phyloP scores from a whole-genome alignment of 1,140 invertebrate genomes.

The Mamestra configurata region DNA sequence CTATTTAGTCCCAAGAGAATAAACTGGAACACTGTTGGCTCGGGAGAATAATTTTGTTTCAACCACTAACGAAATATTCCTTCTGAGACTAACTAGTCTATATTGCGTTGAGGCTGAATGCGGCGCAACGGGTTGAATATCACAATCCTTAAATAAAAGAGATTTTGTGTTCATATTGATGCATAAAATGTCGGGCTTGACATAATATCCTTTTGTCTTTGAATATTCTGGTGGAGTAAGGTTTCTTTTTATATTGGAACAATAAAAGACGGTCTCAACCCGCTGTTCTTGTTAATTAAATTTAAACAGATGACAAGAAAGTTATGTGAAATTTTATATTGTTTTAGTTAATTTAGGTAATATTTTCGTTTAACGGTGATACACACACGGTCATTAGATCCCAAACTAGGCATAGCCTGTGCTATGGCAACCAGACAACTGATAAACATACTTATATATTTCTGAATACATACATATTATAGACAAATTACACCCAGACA shows the following conservation, averaged over 20 bases:
- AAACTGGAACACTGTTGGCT: not conserved
- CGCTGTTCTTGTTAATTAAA: slow-evolving; percentile 5
- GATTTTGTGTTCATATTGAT: slow-evolving; percentile 1
- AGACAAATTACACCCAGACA: no score
- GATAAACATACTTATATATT: no score
- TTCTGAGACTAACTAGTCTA: slow-evolving; percentile 23
- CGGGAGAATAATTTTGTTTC: slow-evolving; percentile 31
- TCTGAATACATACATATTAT: no score
- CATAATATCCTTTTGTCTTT: slow-evolving; percentile 11
- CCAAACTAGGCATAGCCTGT: no score
- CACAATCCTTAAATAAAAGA: not conserved
- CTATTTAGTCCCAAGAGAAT: not conserved
- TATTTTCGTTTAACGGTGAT: not conserved
- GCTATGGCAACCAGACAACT: no score
- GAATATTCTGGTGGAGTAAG: not conserved
- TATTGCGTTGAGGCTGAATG: not conserved
- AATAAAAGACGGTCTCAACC: not conserved
- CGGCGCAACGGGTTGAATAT: not conserved
- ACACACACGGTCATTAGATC: no score
- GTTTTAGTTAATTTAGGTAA: not conserved
- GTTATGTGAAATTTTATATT: not conserved
- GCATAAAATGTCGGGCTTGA: slow-evolving; percentile 8
- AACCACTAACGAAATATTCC: slow-evolving; percentile 19
- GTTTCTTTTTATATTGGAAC: slow-evolving; percentile 14
- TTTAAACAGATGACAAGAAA: not conserved